phyloP scores from a whole-genome alignment of 2,113 vertebrate species.

The Zosterops hypoxanthus region DNA sequence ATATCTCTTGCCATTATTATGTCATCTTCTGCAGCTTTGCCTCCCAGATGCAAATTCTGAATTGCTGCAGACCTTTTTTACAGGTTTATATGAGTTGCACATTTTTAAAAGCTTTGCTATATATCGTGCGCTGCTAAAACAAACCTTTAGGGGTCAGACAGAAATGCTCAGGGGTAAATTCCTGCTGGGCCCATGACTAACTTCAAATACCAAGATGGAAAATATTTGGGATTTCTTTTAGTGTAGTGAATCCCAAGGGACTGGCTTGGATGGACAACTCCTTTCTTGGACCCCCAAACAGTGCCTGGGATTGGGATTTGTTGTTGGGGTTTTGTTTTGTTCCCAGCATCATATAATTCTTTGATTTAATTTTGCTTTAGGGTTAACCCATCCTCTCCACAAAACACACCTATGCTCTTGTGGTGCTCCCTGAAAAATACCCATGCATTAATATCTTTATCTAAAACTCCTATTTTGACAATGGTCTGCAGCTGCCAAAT shows the following conservation, averaged over 20 bases:
- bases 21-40: background rate
- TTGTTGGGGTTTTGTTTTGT: background rate
- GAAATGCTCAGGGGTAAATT: background rate
- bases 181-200: background rate
- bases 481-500: background rate
- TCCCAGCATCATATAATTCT: background rate
- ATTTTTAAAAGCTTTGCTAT: background rate
- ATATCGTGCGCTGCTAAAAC: background rate
- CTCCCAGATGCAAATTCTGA: background rate
- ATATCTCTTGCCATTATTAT: background rate
- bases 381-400: accelerated
- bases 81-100: background rate
- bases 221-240: background rate
- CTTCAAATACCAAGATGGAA: background rate
- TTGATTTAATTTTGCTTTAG: background rate
- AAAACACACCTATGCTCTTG: background rate
- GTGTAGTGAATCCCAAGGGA: background rate
- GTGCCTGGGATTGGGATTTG: background rate
- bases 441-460: background rate
- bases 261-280: background rate
- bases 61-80: background rate
- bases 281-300: background rate
- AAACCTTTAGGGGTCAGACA: background rate
- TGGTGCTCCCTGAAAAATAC: background rate
- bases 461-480: background rate